Evolutionary conservation across 2,113 vertebrate genomes (phyloP).

Genomic region (Pelodiscus sinensis): DNA sequence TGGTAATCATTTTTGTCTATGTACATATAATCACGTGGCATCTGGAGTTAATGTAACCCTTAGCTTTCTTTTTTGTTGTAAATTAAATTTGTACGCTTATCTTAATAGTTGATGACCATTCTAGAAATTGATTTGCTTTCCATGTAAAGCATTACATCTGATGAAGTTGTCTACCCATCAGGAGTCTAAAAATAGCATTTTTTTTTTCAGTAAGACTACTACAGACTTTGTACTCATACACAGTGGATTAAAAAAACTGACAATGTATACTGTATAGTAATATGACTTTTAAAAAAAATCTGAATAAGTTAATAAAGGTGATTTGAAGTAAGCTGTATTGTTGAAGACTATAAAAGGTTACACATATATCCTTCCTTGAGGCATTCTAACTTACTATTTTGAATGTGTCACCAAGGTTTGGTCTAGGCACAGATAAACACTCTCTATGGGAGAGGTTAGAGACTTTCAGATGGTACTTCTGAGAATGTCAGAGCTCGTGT

Average conservation of each 20-base stretch:
- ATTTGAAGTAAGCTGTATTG: constrained; percentile 41
- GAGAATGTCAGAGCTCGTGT: neutral
- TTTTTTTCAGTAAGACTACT: constrained; percentile 1
- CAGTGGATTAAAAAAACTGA: constrained; percentile 24
- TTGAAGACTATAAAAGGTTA: neutral
- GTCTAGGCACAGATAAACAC: neutral
- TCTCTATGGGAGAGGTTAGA: neutral
- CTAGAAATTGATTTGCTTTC: constrained; percentile 46
- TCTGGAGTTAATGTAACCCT: neutral
- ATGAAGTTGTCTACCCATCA: constrained; percentile 21
- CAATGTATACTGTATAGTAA: neutral
- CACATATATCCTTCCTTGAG: neutral
- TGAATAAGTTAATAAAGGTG: constrained; percentile 55
- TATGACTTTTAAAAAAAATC: neutral
- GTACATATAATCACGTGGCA: neutral
- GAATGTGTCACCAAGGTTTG: neutral
- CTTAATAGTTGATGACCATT: constrained; percentile 7
- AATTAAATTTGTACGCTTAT: neutral
- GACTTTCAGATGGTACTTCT: neutral
- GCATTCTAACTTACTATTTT: neutral
- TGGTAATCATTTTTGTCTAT: neutral
- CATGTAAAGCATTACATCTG: neutral
- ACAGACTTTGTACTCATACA: constrained; percentile 15
- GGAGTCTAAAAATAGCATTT: constrained; percentile 4
- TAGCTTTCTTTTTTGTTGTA: neutral